Evolutionary conservation across 1,140 invertebrate genomes (phyloP).

Genomic region (Drosophila parabipectinata): DNA sequence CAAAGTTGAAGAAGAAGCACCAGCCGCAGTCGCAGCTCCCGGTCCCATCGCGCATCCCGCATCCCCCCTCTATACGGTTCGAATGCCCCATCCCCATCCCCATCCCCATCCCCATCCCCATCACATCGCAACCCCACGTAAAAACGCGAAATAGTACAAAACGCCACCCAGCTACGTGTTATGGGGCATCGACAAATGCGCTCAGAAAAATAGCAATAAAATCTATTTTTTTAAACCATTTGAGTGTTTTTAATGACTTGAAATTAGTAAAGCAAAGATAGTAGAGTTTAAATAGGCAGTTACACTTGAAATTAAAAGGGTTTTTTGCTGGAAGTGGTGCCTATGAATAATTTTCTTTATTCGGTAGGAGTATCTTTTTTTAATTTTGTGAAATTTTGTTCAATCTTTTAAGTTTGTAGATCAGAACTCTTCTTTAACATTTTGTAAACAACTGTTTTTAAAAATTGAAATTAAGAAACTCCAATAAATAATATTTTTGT

Average conservation of each 20-base stretch:
- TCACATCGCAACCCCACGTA: slow-evolving; percentile 49
- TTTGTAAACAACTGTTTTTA: too few species aligned
- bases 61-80: slow-evolving; percentile 10
- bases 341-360: too few species aligned
- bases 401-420: too few species aligned
- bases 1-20: slow-evolving; percentile 78
- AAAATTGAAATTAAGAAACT: too few species aligned
- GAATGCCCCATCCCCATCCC: not conserved
- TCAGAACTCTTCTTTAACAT: too few species aligned
- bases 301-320: too few species aligned
- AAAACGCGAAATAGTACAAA: slow-evolving; percentile 67
- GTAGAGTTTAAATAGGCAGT: too few species aligned
- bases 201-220: slow-evolving; percentile 22
- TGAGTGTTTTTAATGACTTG: not conserved
- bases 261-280: not conserved
- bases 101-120: slow-evolving; percentile 4
- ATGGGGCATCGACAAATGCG: slow-evolving; percentile 28
- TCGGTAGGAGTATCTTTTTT: too few species aligned
- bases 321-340: too few species aligned
- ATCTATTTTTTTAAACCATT: not conserved
- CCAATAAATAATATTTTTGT: too few species aligned
- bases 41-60: slow-evolving; percentile 41
- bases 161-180: slow-evolving; percentile 32
- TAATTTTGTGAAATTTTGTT: too few species aligned
- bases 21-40: slow-evolving; percentile 45